Evolutionary conservation across 2,797 vertebrate genomes (phyloP), one percentile per base, ranked within the genome.

Genomic region (Amblyopsis hoosieri): DNA sequence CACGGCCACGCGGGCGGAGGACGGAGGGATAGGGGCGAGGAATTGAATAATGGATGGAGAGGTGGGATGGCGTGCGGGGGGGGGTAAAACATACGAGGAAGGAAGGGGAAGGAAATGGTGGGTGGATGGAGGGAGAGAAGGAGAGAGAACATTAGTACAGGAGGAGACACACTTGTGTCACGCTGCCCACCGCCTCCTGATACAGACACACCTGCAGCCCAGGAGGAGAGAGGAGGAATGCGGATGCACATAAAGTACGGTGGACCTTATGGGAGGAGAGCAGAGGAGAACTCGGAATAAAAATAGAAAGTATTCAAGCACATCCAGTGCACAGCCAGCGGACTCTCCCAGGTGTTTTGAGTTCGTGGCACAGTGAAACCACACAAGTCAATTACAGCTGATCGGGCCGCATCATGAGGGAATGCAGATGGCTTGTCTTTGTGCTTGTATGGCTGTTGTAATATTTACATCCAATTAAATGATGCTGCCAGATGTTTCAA

Each of bases 61-160:
- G 6, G 3, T 3, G 42, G 29, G 33, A 17, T 11, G 3, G 12
- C 14, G 33, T 17, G 13, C 9, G 47, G 29, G 12, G 13, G n/a
- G n/a, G 13, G 54, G 60, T 0, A 53, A 2, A 29, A 12, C 10
- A 29, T 15, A 53, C 10, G 8, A 11, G 17, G 9, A 54, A 4
- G 3, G 42, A 53, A 45, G 48, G 9, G 46, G 54, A 23, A 46
- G 19, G 48, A 13, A 52, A 13, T 12, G 66, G 12, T 57, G 29
- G 33, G 58, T 14, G 50, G 52, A 37, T 3, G 45, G 60, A 11
- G 57, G 12, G 54, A 55, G 33, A 59, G 66, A 69, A 72, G 72
- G 74, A 74, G 63, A 80, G 57, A 80, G 73, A 67, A 84, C 75
- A 81, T 84, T 81, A 85, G 78, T 76, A 74, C 51, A 56, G 66